Conservation (phyloP, 2,888 invertebrate genomes). For the Tetheella fluctuosa region DNA sequence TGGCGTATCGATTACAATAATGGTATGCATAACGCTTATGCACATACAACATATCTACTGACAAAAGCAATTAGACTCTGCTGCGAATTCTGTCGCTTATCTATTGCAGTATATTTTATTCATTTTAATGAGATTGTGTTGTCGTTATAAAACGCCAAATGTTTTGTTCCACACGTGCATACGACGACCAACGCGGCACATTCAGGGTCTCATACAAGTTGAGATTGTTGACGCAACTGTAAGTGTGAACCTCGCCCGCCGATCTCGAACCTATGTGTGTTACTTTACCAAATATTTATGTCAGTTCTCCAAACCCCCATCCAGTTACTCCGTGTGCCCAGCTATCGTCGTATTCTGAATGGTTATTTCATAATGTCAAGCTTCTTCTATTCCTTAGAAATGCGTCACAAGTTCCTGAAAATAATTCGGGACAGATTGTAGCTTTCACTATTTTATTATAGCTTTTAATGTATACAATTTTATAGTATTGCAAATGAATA, state of each 20-base stretch:
- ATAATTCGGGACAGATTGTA: slow-evolving; percentile 17
- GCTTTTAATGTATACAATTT: slow-evolving; percentile 30
- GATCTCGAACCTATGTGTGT: slow-evolving; percentile 76
- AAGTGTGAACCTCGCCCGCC: slow-evolving; percentile 76
- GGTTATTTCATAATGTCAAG: slow-evolving; percentile 55
- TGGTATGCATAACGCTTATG: slow-evolving; percentile 67
- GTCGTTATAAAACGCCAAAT: slow-evolving; percentile 61
- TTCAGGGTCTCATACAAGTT: slow-evolving; percentile 81
- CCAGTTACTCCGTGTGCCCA: slow-evolving; percentile 68
- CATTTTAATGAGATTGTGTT: slow-evolving; percentile 37
- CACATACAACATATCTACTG: slow-evolving; percentile 41
- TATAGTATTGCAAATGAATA: slow-evolving; percentile 25
- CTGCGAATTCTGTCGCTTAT: slow-evolving; percentile 65
- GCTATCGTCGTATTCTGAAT: slow-evolving; percentile 68
- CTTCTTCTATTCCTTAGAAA: slow-evolving; percentile 51
- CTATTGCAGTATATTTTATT: slow-evolving; percentile 39
- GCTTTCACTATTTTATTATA: slow-evolving; percentile 26
- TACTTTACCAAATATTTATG: slow-evolving; percentile 68
- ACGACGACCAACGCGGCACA: slow-evolving; percentile 67
- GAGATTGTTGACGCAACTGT: slow-evolving; percentile 83
- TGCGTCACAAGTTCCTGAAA: slow-evolving; percentile 4
- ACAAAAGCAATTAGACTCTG: slow-evolving; percentile 45
- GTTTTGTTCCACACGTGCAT: slow-evolving; percentile 81
- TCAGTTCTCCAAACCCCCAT: slow-evolving; percentile 64
- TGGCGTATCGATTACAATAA: slow-evolving; percentile 58